Evolutionary conservation across 2,113 vertebrate genomes (phyloP).

Genomic region (Chitala chitala): DNA sequence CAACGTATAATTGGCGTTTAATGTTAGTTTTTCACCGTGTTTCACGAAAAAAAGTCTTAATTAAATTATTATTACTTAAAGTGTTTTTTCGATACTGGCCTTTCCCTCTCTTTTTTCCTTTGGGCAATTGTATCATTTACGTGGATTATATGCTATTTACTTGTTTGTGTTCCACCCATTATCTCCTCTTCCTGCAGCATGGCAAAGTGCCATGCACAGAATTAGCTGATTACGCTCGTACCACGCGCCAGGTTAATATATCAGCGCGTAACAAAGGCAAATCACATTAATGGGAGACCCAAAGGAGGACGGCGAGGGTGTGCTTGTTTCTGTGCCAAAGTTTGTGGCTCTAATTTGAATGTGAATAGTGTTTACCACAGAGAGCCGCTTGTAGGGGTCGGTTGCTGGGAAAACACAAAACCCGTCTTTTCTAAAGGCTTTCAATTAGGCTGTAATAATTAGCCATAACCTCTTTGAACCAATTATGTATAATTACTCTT

Average conservation of each 20-base stretch:
- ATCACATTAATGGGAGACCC: conserved; percentile 40
- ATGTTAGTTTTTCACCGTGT: neutral
- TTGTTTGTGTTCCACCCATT: conserved; percentile 15
- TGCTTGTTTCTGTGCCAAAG: conserved; percentile 60
- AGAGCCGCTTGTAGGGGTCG: conserved; percentile 54
- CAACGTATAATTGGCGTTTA: neutral
- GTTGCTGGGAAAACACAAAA: conserved; percentile 50
- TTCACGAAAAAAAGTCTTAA: neutral
- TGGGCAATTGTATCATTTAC: neutral
- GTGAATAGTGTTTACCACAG: conserved; percentile 63
- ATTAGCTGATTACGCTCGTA: conserved; percentile 53
- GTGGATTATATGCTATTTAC: conserved; percentile 10
- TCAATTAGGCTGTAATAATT: conserved; percentile 61
- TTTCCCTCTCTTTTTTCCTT: neutral
- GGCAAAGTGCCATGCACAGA: conserved; percentile 53
- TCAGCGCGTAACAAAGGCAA: conserved; percentile 48
- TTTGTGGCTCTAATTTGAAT: conserved; percentile 71
- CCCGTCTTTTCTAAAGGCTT: conserved; percentile 50
- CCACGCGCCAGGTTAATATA: conserved; percentile 62
- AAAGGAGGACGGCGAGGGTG: conserved; percentile 48
- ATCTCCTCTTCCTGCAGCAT: conserved; percentile 10
- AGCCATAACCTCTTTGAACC: conserved; percentile 43
- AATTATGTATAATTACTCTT: conserved; percentile 69
- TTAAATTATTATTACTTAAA: neutral
- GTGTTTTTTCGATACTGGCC: neutral